Conservation (phyloP, 2,113 vertebrate species). For the Cochlearius cochlearius region DNA sequence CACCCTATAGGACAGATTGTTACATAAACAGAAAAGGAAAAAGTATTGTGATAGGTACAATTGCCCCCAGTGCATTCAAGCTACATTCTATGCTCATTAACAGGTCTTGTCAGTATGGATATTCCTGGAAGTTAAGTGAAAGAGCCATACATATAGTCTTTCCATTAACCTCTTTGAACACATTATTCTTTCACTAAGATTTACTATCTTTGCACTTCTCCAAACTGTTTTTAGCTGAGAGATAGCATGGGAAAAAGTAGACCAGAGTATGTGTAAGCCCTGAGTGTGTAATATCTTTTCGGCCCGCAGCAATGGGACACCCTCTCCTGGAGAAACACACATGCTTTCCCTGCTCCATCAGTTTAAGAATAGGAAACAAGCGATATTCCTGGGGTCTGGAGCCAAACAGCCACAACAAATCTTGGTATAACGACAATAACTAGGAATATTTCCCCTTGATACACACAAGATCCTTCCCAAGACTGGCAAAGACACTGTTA, state of each 20-base stretch:
- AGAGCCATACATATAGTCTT: not conserved
- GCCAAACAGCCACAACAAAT: not conserved
- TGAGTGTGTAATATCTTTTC: rapidly evolving
- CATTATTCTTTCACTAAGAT: not conserved
- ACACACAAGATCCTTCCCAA: not conserved
- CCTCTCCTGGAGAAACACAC: constrained; percentile 12
- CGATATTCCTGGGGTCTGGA: not conserved
- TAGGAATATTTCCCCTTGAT: not conserved
- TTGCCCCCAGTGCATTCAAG: not conserved
- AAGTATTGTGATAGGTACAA: not conserved
- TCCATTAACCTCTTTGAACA: not conserved
- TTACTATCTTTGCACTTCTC: not conserved
- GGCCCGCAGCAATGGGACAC: not conserved
- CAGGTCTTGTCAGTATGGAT: not conserved
- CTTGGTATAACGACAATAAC: not conserved
- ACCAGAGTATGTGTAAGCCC: not conserved
- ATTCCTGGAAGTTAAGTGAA: not conserved
- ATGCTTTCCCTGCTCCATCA: not conserved
- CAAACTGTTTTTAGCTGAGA: not conserved
- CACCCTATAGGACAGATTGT: not conserved
- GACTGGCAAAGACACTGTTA: not conserved
- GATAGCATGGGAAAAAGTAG: not conserved
- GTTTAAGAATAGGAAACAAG: not conserved
- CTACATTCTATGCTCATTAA: not conserved
- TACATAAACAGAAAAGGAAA: not conserved